Percentiles rank a stretch among this genome's conserved stretches.
phyloP scores from a whole-genome alignment of 2,113 vertebrate species.

The Neoarius graeffei region DNA sequence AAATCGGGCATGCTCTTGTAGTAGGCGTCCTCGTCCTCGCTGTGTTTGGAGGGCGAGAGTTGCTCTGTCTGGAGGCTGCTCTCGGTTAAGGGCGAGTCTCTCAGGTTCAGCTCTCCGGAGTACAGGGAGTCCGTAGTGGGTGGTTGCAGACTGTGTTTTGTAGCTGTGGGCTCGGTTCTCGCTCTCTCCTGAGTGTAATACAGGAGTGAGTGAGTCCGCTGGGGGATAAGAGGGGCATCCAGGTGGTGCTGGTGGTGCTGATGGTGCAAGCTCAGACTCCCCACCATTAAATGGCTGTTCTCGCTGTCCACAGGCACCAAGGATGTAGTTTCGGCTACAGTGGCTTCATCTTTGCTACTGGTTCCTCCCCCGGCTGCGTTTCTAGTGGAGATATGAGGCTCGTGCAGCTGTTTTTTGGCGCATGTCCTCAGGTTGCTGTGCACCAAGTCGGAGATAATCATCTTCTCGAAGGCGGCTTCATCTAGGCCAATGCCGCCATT shows the following conservation, averaged over 20 bases:
- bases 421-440: constrained; percentile 97
- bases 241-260: constrained; percentile 64
- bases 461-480: constrained; percentile 98
- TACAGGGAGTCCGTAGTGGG: constrained; percentile 99
- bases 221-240: constrained; percentile 95
- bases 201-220: constrained; percentile 99
- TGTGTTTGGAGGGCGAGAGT: constrained; percentile 90
- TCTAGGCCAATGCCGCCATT: constrained; percentile 95
- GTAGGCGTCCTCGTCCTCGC: constrained; percentile 95
- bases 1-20: constrained; percentile 99
- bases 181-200: constrained; percentile 97
- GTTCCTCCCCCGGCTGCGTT: constrained; percentile 82
- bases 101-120: constrained; percentile 98
- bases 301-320: constrained; percentile 84
- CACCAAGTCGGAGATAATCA: constrained; percentile 99
- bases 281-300: constrained; percentile 54
- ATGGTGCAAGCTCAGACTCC: constrained; percentile 87
- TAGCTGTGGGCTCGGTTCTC: constrained; percentile 85
- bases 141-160: constrained; percentile 87
- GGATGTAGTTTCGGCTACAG: constrained; percentile 89
- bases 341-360: constrained; percentile 88
- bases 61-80: constrained; percentile 90
- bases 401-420: constrained; percentile 88
- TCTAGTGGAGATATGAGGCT: constrained; percentile 82
- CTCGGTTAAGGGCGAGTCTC: constrained; percentile 93